Evolutionary conservation across 2,888 invertebrate genomes (phyloP), one percentile per base, ranked within the genome.

Genomic region (Cantharis rustica): DNA sequence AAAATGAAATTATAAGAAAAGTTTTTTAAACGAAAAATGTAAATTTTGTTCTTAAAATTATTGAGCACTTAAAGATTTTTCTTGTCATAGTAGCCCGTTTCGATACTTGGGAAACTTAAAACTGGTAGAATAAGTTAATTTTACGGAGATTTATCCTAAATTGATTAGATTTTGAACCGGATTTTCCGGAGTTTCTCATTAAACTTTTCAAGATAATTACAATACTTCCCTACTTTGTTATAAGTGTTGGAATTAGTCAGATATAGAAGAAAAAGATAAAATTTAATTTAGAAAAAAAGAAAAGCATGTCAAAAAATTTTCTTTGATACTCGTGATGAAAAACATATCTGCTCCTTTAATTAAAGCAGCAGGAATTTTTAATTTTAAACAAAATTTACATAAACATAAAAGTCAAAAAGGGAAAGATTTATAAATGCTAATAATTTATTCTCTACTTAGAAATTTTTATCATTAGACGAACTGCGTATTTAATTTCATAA

Each of bases 171-270:
- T 74, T 75, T 72, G 74, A 71, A 77, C 63, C 71, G 74, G 76
- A 77, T 77, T 77, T 77, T 77, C 76, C 73, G 64, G 75, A 76
- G 71, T 74, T 75, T 77, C 77, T 75, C 74, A 77, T 77, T 77
- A 77, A 77, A 75, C 77, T 77, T 75, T 77, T 66, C 69, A 69
- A 75, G 75, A 75, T 75, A 77, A 77, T 77, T 77, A 73, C 73
- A 76, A 76, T 76, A 74, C 73, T 74, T 76, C 76, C 71, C 76
- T 68, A 73, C 76, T 73, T 71, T 68, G 74, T 69, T 71, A 70
- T 73, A 73, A 76, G 27, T 74, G 76, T 73, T 61, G 31, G 69
- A 71, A 76, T 76, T 76, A 76, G 69, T 61, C 20, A 16, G 47
- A 70, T 76, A 71, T 68, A 63, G 13, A 64, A 68, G 75, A 68